Evolutionary conservation across 2,888 invertebrate genomes (phyloP).

Genomic region (Drosophila maculinotata): DNA sequence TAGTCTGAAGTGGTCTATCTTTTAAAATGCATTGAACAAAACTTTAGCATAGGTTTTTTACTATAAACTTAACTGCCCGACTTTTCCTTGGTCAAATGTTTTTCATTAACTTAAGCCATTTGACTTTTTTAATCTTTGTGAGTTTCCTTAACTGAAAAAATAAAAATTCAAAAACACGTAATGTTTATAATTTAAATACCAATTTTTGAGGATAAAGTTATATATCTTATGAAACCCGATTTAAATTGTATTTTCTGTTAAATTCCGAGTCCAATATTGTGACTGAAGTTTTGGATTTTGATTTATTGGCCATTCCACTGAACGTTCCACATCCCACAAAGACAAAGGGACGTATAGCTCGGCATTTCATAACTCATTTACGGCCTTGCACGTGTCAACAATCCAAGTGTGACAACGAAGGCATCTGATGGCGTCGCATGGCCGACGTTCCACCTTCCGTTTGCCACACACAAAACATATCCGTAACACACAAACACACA

Average conservation of each 20-base stretch:
- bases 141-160: too few species aligned
- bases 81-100: too few species aligned
- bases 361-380: slow-evolving; percentile 69
- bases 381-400: slow-evolving; percentile 67
- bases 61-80: too few species aligned
- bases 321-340: slow-evolving; percentile 7
- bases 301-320: slow-evolving; percentile 50
- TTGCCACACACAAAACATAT: slow-evolving; percentile 28
- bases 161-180: too few species aligned
- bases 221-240: too few species aligned
- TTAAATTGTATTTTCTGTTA: background rate
- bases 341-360: slow-evolving; percentile 14
- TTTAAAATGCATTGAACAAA: background rate
- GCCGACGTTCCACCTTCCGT: slow-evolving; percentile 55
- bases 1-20: slow-evolving; percentile 1
- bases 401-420: slow-evolving; percentile 67
- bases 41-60: background rate
- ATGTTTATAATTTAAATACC: too few species aligned
- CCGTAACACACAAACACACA: slow-evolving; percentile 43
- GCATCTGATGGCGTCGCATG: slow-evolving; percentile 39
- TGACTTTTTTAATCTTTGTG: too few species aligned
- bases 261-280: slow-evolving; percentile 13
- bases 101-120: too few species aligned
- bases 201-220: too few species aligned
- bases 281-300: slow-evolving; percentile 37